Percentiles rank a stretch among this genome's conserved stretches.
phyloP scores from a whole-genome alignment of 2,113 vertebrate species.

The Junco hyemalis region DNA sequence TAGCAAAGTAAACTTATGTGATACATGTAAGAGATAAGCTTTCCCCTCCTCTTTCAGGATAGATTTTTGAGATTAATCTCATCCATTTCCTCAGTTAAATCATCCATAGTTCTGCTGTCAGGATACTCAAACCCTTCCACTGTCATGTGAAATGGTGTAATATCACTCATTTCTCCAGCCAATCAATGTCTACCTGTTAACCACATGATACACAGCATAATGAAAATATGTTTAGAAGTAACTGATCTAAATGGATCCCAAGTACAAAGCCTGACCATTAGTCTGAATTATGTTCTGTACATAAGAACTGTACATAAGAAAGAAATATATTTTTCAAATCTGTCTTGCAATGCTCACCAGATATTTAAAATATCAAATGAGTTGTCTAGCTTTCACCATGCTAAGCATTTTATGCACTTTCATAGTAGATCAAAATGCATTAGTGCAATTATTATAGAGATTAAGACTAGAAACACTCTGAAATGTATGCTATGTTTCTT shows the following conservation, averaged over 20 bases:
- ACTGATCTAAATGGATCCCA: constrained; percentile 27
- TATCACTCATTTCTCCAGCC: not conserved
- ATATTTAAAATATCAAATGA: constrained; percentile 54
- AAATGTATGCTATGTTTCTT: constrained; percentile 32
- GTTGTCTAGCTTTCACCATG: constrained; percentile 17
- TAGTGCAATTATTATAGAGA: constrained; percentile 42
- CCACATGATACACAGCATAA: constrained; percentile 1
- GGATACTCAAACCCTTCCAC: not conserved
- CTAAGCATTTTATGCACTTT: constrained; percentile 43
- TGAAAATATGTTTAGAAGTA: constrained; percentile 42
- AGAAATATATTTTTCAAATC: not conserved
- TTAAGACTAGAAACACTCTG: constrained; percentile 21
- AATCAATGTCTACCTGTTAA: not conserved
- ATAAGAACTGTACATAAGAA: not conserved
- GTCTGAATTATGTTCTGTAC: not conserved
- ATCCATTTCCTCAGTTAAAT: not conserved
- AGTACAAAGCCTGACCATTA: constrained; percentile 34
- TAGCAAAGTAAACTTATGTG: not conserved
- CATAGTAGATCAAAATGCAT: constrained; percentile 44
- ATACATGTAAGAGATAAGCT: not conserved
- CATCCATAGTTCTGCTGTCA: not conserved
- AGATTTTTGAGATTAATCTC: not conserved
- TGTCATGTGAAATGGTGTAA: not conserved
- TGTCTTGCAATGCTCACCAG: constrained; percentile 19
- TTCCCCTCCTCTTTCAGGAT: not conserved